Percentiles rank a stretch among this genome's conserved stretches.
phyloP scores from a whole-genome alignment of 1,140 invertebrate genomes.

The Dendroctonus ponderosae region DNA sequence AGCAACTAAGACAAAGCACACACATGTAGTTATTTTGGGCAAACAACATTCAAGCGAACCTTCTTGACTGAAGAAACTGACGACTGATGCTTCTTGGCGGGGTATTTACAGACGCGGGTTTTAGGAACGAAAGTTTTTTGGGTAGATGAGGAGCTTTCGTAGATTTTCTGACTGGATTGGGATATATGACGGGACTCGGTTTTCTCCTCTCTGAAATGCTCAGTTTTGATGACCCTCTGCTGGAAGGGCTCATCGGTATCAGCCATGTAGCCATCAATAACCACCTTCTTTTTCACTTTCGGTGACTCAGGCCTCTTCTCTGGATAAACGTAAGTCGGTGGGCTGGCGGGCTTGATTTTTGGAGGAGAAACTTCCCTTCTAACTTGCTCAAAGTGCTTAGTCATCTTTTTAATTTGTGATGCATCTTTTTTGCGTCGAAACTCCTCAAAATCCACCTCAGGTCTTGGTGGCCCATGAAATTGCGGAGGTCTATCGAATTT shows the following conservation, averaged over 20 bases:
- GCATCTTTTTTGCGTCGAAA: constrained; percentile 41
- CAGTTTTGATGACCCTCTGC: constrained; percentile 46
- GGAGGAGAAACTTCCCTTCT: constrained; percentile 43
- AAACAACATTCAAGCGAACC: constrained; percentile 41
- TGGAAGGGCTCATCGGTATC: constrained; percentile 67
- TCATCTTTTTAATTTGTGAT: constrained; percentile 45
- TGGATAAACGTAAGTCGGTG: constrained; percentile 55
- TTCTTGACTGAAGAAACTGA: constrained; percentile 45
- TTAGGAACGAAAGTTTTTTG: constrained; percentile 40
- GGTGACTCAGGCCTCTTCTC: constrained; percentile 58
- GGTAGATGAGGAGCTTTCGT: constrained; percentile 37
- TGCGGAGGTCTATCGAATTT: constrained; percentile 57
- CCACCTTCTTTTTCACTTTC: constrained; percentile 56
- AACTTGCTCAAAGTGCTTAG: constrained; percentile 38
- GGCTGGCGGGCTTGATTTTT: constrained; percentile 55
- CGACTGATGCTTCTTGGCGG: constrained; percentile 37
- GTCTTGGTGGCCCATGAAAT: constrained; percentile 55
- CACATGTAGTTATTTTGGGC: constrained; percentile 1
- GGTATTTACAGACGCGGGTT: constrained; percentile 41
- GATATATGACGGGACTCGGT: constrained; percentile 41
- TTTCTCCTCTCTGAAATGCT: constrained; percentile 44
- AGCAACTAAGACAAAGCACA: constrained; percentile 3
- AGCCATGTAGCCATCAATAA: constrained; percentile 64
- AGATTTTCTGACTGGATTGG: constrained; percentile 36
- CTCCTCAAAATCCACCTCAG: constrained; percentile 47